Percentiles rank a stretch among this genome's conserved stretches.
phyloP scores from a whole-genome alignment of 2,888 invertebrate genomes.

The Chydorus sphaericus region DNA sequence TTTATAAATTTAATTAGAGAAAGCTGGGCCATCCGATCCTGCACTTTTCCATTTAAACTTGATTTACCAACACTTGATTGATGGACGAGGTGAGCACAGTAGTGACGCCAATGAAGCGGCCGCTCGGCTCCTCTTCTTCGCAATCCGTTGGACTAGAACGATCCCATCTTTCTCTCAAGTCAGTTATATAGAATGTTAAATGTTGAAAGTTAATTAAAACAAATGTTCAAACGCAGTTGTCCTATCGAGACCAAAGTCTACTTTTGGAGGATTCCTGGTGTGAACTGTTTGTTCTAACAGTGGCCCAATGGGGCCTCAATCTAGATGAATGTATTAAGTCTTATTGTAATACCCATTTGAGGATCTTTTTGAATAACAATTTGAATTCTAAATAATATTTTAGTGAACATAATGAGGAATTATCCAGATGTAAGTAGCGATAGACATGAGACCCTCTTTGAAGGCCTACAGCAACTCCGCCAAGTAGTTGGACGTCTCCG shows the following conservation, averaged over 20 bases:
- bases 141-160: conserved; percentile 64
- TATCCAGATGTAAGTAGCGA: conserved; percentile 9
- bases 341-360: not conserved
- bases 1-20: not conserved
- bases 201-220: not conserved
- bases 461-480: conserved; percentile 34
- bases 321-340: conserved; percentile 48
- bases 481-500: conserved; percentile 49
- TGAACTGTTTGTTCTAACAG: conserved; percentile 65
- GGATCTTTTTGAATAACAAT: too few species aligned
- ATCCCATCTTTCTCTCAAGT: conserved; percentile 60
- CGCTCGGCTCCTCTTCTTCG: conserved; percentile 56
- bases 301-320: conserved; percentile 62
- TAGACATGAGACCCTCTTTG: not conserved
- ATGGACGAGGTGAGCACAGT: not conserved
- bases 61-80: not conserved
- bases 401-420: conserved; percentile 10
- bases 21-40: not conserved
- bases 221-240: conserved; percentile 34
- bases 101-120: conserved; percentile 35
- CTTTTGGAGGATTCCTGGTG: conserved; percentile 67
- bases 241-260: conserved; percentile 52
- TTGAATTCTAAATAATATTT: too few species aligned
- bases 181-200: conserved; percentile 15
- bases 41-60: not conserved